Percentiles rank a stretch among this genome's conserved stretches.
phyloP scores from a whole-genome alignment of 2,113 vertebrate species.

The Phalacrocorax aristotelis region DNA sequence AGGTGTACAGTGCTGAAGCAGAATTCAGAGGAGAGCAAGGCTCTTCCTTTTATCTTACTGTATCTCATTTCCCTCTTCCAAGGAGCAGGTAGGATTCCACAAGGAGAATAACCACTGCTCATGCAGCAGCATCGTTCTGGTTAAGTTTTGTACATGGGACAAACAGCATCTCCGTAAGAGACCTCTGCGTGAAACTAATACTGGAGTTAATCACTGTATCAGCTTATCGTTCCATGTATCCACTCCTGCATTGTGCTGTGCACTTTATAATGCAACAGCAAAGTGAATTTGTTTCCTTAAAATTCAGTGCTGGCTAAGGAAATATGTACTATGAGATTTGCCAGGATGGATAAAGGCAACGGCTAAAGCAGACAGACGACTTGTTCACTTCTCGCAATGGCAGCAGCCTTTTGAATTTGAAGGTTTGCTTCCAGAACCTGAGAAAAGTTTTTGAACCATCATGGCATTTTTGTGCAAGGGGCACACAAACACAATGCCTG shows the following conservation, averaged over 20 bases:
- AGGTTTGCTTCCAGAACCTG: neutral
- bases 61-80: neutral
- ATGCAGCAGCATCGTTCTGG: constrained; percentile 80
- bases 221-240: constrained; percentile 65
- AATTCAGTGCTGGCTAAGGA: neutral
- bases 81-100: neutral
- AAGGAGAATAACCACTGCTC: constrained; percentile 74
- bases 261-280: constrained; percentile 63
- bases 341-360: neutral
- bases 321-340: neutral
- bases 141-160: neutral
- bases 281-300: neutral
- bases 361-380: neutral
- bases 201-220: constrained; percentile 65
- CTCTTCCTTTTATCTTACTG: neutral
- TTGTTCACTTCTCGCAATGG: neutral
- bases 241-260: constrained; percentile 78
- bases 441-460: neutral
- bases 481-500: neutral
- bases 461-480: neutral
- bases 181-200: constrained; percentile 71
- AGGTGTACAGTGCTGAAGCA: neutral
- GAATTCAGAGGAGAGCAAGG: neutral
- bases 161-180: constrained; percentile 65
- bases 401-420: neutral